A percentile compares a stretch with the other conserved stretches of the same genome.
Evolutionary conservation across 2,113 vertebrate species (phyloP).

Genomic region (Salvator merianae): DNA sequence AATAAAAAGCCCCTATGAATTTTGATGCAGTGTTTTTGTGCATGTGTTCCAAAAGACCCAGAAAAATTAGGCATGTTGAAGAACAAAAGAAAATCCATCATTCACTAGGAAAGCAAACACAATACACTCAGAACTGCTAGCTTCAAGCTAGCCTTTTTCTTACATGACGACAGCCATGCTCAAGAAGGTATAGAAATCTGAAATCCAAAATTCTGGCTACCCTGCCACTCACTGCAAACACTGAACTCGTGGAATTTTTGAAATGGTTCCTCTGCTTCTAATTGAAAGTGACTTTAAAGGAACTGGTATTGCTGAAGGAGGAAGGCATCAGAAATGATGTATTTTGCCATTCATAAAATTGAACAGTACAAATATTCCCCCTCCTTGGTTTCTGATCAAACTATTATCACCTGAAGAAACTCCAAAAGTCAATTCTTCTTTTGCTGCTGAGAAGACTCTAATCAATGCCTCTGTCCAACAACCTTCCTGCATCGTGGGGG

Average conservation of each 20-base stretch:
- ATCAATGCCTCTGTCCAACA: constrained; percentile 42
- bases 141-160: constrained; percentile 41
- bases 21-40: constrained; percentile 56
- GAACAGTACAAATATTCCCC: constrained; percentile 29
- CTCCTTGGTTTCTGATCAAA: constrained; percentile 47
- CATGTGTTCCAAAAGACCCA: constrained; percentile 58
- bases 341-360: constrained; percentile 56
- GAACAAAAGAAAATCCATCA: constrained; percentile 76
- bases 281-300: constrained; percentile 2
- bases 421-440: constrained; percentile 67
- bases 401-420: constrained; percentile 46
- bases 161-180: constrained; percentile 16
- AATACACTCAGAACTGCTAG: constrained; percentile 45
- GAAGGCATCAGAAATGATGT: constrained; percentile 73
- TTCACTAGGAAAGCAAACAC: constrained; percentile 48
- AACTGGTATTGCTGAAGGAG: constrained; percentile 61
- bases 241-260: neutral
- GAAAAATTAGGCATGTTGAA: constrained; percentile 45
- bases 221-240: neutral
- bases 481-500: constrained; percentile 47
- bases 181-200: neutral
- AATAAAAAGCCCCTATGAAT: neutral
- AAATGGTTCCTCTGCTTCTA: constrained; percentile 3
- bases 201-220: constrained; percentile 12
- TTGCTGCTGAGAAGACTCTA: constrained; percentile 51